Conservation (phyloP, 2,113 vertebrate species). For the Turnix velox region DNA sequence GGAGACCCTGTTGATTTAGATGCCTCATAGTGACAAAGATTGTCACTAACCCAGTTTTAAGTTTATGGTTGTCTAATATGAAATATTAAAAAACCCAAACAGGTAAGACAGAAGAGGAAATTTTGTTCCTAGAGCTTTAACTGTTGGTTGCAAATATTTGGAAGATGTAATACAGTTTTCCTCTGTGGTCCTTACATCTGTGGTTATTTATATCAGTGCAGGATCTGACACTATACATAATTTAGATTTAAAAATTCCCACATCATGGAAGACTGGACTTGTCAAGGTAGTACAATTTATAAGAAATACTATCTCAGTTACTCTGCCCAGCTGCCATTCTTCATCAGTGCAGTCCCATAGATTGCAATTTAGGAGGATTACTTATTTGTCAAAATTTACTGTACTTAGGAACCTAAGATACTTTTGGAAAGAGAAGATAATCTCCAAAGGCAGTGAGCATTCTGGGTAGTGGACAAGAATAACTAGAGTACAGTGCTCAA, state of each 20-base stretch:
- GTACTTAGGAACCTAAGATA: not conserved
- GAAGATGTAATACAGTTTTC: not conserved
- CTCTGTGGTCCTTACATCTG: not conserved
- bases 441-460: not conserved
- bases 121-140: not conserved
- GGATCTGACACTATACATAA: not conserved
- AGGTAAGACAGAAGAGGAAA: not conserved
- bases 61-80: not conserved
- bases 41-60: not conserved
- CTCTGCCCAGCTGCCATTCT: not conserved
- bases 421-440: not conserved
- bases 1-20: conserved; percentile 6
- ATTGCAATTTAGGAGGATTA: not conserved
- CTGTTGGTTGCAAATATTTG: not conserved
- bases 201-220: not conserved
- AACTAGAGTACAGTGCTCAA: not conserved
- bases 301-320: not conserved
- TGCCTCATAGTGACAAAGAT: not conserved
- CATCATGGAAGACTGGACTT: not conserved
- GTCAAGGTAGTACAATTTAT: not conserved
- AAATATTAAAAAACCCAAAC: not conserved
- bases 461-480: not conserved
- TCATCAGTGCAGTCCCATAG: not conserved
- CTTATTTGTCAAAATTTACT: not conserved
- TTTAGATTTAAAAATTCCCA: not conserved